Base-by-base conservation (phyloP, 2,113 vertebrate species). In the Leptosomus discolor region DNA sequence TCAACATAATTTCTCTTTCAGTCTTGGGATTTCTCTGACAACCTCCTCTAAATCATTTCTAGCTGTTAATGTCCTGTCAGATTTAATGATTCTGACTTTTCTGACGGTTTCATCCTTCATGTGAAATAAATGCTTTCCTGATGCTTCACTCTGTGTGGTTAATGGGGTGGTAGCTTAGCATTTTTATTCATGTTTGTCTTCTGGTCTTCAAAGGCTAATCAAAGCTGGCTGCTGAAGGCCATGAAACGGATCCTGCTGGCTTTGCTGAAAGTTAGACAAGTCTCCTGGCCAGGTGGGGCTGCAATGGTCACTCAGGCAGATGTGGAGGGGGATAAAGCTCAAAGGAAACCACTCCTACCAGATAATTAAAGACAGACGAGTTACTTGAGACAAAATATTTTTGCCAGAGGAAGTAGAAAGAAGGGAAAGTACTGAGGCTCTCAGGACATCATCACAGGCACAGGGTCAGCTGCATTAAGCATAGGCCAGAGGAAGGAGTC, bases 41-140 rank as follows among this genome's bases (percentile, higher is more conserved):
- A 32, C 61, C 76, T 92, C 48, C n/a, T 91, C 73, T 86, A 94
- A 96, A 94, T 89, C 13, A 61, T 82, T 89, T 70, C 92, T 91
- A 77, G 30, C 83, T 85, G 80, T 82, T 96, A 94, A 91, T 89
- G 74, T 75, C 53, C 91, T 89, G 86, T 95, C 92, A 92, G 65
- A 65, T 71, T 81, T 91, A 97, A 95, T 92, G 84, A 41, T 75
- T 92, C 45, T 85, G 80, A 36, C 69, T 89, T 53, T 90, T 88
- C 73, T 60, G 76, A 61, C 34, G 24, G 17, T 67, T 91, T 84
- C 53, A 71, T 17, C 61, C 79, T 85, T 89, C 87, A 94, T 87
- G 76, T 70, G 89, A 95, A 95, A 95, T 65, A 96, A 97, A 97
- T 94, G 41, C 29, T 10, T 97, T 97, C 91, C 94, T 82, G 86